Conservation (phyloP, 2,113 vertebrate species). For the Colistium nudipinnis region DNA sequence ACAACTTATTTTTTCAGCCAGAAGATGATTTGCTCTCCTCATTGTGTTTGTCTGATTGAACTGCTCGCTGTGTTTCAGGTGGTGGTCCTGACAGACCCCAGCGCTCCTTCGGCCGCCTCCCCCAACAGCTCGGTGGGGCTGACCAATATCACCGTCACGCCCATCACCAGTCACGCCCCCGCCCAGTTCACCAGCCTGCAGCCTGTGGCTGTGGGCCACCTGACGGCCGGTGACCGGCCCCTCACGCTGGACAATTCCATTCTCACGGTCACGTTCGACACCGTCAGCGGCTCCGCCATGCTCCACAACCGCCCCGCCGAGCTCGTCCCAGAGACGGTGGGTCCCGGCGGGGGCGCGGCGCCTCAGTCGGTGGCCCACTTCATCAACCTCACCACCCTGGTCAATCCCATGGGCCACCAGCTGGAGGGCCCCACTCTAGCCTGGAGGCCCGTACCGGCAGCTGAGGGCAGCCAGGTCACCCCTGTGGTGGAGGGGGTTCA, state of each 20-base stretch:
- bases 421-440: constrained; percentile 88
- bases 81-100: constrained; percentile 92
- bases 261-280: constrained; percentile 95
- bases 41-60: background rate
- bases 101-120: constrained; percentile 70
- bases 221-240: constrained; percentile 87
- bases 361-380: constrained; percentile 93
- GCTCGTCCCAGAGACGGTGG: constrained; percentile 82
- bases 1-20: background rate
- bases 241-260: constrained; percentile 96
- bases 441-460: constrained; percentile 87
- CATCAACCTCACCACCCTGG: constrained; percentile 95
- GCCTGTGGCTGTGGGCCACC: constrained; percentile 91
- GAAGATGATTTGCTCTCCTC: background rate
- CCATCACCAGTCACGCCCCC: constrained; percentile 87
- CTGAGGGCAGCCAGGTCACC: constrained; percentile 74
- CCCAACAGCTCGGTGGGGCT: constrained; percentile 89
- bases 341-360: constrained; percentile 44
- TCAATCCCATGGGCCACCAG: constrained; percentile 92
- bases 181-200: constrained; percentile 95
- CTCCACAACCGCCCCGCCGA: constrained; percentile 91
- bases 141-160: constrained; percentile 93
- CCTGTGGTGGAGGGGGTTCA: constrained; percentile 59
- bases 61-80: constrained; percentile 82
- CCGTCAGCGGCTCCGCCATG: constrained; percentile 91